Evolutionary conservation across 2,113 vertebrate genomes (phyloP).

Genomic region (Callipepla californica): DNA sequence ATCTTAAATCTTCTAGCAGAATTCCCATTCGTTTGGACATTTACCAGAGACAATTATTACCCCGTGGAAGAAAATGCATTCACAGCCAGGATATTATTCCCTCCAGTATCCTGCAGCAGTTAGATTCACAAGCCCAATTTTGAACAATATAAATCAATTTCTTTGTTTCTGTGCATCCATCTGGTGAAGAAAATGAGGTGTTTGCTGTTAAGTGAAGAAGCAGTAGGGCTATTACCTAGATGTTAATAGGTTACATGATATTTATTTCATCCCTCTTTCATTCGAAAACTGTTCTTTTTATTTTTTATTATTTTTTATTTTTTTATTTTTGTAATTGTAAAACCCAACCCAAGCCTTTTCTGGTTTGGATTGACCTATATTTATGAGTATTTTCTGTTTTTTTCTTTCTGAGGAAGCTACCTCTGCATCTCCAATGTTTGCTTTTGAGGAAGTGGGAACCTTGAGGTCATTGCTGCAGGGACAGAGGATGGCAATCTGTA

Average conservation of each 20-base stretch:
- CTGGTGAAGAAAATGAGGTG: background rate
- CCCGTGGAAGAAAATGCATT: background rate
- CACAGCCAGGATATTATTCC: background rate
- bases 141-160: background rate
- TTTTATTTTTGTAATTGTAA: background rate
- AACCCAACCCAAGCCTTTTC: background rate
- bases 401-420: background rate
- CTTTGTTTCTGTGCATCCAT: background rate
- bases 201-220: background rate
- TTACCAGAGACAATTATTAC: background rate
- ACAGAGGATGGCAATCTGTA: background rate
- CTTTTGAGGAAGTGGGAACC: background rate
- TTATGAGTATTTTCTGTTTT: background rate
- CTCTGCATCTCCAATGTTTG: background rate
- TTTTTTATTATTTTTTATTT: background rate
- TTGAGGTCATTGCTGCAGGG: rapidly evolving
- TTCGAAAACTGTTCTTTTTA: background rate
- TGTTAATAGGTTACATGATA: background rate
- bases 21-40: background rate
- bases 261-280: background rate
- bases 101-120: background rate
- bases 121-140: background rate
- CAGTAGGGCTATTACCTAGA: background rate
- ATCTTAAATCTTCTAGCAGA: conserved; percentile 28
- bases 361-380: background rate